Evolutionary conservation across 2,888 invertebrate species (phyloP), one percentile per base, ranked within the genome.

Genomic region (Acronicta leporina): DNA sequence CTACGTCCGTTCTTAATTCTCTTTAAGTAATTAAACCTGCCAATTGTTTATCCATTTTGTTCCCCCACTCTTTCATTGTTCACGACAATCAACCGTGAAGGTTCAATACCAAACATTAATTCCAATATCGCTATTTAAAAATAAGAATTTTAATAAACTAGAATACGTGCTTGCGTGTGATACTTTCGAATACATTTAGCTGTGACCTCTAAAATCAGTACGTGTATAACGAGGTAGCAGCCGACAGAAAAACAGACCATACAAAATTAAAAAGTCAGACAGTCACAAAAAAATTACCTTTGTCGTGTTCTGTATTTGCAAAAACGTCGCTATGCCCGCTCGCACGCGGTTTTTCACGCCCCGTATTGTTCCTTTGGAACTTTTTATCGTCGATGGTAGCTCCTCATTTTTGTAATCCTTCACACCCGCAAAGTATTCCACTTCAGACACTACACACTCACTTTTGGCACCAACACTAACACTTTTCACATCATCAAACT

Each of bases 291-390:
- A 75, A 91, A 96, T 95, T 93, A 98, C 98, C 97, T 98, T 98
- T 68, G 96, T 96, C 52, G 96, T 96, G 79, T 95, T 96, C 85
- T 97, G 97, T 83, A 97, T 96, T 87, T 98, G 97, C 65, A 98
- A 95, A 92, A 99, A 99, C n/a, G 98, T 98, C 48, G 98, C 98
- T 81, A 99, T 98, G 68, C 99, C 99, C 70, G 98, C 98, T 74
- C 98, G 95, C 59, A 99, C 99, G 78, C 98, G 96, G 94, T 99
- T 99, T 94, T 98, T 98, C 69, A 99, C 98, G 64, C 99, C 99
- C 47, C 99, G 96, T 75, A 99, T 97, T 11, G 98, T 98, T 48
- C 99, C 99, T 87, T 97, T 98, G 55, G 97, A 96, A 93, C 99
- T 98, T 74, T 97, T 95, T 84, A 99, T 98, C 56, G 98, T 97